A percentile compares a stretch with the other conserved stretches of the same genome.
Conservation (phyloP, 2,113 vertebrate genomes). For the Seriola rivoliana region DNA sequence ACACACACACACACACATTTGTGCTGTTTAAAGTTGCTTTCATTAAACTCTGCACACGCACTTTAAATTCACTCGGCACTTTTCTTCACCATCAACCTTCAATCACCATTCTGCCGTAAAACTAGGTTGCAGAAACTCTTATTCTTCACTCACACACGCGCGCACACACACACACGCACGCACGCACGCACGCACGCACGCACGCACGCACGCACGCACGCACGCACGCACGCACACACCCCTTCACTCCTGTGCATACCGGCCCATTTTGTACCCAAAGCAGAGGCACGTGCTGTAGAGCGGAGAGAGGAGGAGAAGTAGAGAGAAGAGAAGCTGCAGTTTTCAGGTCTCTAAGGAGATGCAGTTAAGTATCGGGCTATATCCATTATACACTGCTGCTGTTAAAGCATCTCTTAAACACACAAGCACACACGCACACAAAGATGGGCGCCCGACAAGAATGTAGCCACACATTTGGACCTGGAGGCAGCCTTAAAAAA, state of each 20-base stretch:
- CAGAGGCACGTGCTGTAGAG: slow-evolving; percentile 50
- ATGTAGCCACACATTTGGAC: background rate
- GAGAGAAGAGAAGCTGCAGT: slow-evolving; percentile 58
- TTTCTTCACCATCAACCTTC: slow-evolving; percentile 51
- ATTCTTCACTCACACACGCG: slow-evolving; percentile 7
- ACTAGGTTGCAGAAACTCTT: slow-evolving; percentile 44
- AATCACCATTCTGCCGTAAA: slow-evolving; percentile 37
- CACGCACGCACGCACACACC: slow-evolving; percentile 20
- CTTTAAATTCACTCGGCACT: slow-evolving; percentile 46
- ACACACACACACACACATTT: slow-evolving; percentile 20
- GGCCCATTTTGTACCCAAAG: slow-evolving; percentile 58
- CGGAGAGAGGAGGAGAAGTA: slow-evolving; percentile 34
- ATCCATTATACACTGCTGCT: slow-evolving; percentile 47
- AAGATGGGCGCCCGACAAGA: background rate
- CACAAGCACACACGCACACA: background rate
- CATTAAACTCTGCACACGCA: slow-evolving; percentile 35
- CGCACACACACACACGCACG: slow-evolving; percentile 21
- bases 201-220: slow-evolving; percentile 6
- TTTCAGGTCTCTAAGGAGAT: slow-evolving; percentile 61
- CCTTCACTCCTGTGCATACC: background rate
- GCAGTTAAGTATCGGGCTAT: slow-evolving; percentile 48
- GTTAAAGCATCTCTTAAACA: slow-evolving; percentile 48
- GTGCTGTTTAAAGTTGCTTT: slow-evolving; percentile 37
- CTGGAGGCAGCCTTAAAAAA: background rate
- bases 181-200: slow-evolving; percentile 21